Percentiles rank a stretch among this genome's conserved stretches.
Evolutionary conservation across 2,797 vertebrate species (phyloP).

Genomic region (Alfaro cultratus): DNA sequence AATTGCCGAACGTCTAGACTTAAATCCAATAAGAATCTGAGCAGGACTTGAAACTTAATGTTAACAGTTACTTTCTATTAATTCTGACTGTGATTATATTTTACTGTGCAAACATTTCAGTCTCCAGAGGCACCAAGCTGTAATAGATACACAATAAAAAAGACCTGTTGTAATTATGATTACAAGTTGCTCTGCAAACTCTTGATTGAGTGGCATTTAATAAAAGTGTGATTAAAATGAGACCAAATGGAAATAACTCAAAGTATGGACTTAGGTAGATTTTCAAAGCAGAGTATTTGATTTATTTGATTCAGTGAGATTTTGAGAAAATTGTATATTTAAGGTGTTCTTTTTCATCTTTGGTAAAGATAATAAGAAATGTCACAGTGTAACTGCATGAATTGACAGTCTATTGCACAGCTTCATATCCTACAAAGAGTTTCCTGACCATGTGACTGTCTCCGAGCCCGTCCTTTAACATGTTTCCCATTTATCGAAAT

Average conservation of each 20-base stretch:
- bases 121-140: neutral
- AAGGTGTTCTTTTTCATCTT: neutral
- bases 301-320: neutral
- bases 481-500: slow-evolving; percentile 44
- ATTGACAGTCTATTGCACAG: neutral
- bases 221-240: neutral
- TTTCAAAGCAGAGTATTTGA: neutral
- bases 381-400: slow-evolving; percentile 8
- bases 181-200: neutral
- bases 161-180: neutral
- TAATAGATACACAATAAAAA: neutral
- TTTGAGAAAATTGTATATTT: neutral
- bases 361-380: neutral
- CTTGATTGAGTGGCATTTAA: neutral
- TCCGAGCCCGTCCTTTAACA: slow-evolving; percentile 33
- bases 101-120: neutral
- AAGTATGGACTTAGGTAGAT: neutral
- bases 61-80: neutral
- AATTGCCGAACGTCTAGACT: neutral
- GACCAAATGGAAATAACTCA: neutral
- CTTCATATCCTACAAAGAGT: slow-evolving; percentile 19
- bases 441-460: slow-evolving; percentile 35
- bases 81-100: neutral
- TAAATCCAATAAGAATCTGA: neutral
- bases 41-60: neutral